Evolutionary conservation across 2,888 invertebrate genomes (phyloP).

Genomic region (Stenodema calcarata): DNA sequence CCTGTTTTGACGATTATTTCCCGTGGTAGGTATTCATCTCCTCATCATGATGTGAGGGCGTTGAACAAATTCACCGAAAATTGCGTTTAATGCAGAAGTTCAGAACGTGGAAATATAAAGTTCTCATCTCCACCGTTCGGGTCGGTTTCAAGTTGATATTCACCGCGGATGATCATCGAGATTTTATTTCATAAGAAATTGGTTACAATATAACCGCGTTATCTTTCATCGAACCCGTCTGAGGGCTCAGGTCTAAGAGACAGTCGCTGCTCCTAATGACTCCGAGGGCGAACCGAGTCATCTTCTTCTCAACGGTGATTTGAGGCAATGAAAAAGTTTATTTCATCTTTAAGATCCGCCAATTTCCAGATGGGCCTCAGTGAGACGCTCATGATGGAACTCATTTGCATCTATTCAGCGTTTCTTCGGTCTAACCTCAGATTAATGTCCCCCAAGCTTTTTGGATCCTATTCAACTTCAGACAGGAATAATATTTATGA

Average conservation of each 20-base stretch:
- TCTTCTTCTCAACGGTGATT: constrained; percentile 9
- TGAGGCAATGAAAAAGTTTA: constrained; percentile 27
- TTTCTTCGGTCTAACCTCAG: not conserved
- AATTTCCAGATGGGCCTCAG: constrained; percentile 3
- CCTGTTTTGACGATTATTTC: too few relatives aligned
- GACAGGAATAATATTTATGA: not conserved
- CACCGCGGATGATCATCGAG: too few relatives aligned
- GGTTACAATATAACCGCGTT: not conserved
- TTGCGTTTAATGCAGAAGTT: too few relatives aligned
- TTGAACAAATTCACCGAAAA: too few relatives aligned
- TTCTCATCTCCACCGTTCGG: too few relatives aligned
- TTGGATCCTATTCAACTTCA: not conserved
- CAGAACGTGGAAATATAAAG: too few relatives aligned
- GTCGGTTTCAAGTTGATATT: too few relatives aligned
- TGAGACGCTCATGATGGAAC: constrained; percentile 3
- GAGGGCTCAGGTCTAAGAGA: not conserved
- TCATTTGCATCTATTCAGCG: not conserved
- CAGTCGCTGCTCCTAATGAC: not conserved
- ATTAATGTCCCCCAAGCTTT: not conserved
- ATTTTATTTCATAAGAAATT: not conserved
- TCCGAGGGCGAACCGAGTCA: not conserved
- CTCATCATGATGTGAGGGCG: too few relatives aligned
- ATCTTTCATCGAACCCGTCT: not conserved
- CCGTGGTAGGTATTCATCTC: too few relatives aligned
- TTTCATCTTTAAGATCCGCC: constrained; percentile 13